phyloP scores from a whole-genome alignment of 2,113 vertebrate species.

The Telmatochromis sp. region DNA sequence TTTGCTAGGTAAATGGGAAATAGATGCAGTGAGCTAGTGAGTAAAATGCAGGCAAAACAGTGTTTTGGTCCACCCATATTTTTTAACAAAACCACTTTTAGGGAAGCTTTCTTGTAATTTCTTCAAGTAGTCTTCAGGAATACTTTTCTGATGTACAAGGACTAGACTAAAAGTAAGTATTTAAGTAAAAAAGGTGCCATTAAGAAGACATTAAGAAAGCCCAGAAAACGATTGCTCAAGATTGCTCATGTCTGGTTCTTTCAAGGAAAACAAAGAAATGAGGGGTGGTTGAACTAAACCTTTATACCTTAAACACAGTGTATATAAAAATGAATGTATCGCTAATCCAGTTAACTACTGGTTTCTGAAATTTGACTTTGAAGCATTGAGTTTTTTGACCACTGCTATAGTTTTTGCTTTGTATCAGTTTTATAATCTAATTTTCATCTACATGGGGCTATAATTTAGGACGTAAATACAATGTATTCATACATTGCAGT shows the following conservation, averaged over 20 bases:
- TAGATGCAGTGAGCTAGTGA: background rate
- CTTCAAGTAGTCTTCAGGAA: background rate
- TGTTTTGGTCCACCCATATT: background rate
- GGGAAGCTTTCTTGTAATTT: background rate
- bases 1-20: background rate
- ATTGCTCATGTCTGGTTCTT: background rate
- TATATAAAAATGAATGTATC: background rate
- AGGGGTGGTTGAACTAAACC: background rate
- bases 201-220: background rate
- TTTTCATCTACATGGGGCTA: background rate
- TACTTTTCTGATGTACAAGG: background rate
- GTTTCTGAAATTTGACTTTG: background rate
- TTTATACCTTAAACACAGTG: background rate
- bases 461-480: background rate
- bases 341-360: background rate
- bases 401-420: background rate
- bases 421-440: background rate
- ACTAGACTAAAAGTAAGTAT: background rate
- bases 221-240: accelerated
- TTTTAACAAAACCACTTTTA: background rate
- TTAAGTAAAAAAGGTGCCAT: background rate
- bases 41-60: background rate
- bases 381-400: background rate
- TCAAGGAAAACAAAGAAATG: background rate
- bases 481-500: background rate